Evolutionary conservation across 2,888 invertebrate genomes (phyloP).

Genomic region (Agrenia bidenticulata): DNA sequence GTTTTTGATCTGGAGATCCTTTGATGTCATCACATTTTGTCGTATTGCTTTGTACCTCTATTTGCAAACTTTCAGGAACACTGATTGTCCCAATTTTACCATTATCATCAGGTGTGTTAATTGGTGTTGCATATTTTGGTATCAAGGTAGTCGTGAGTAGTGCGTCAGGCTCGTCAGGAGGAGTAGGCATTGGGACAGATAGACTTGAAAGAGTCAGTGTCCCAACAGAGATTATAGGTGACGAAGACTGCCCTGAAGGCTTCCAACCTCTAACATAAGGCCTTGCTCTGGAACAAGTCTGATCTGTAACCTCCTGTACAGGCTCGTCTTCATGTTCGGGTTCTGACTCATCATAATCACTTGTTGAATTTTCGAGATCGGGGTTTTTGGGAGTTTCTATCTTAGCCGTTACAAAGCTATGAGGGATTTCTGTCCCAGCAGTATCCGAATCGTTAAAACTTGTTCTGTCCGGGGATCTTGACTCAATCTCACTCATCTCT

Average conservation of each 20-base stretch:
- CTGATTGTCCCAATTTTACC: constrained; percentile 5
- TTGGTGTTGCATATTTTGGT: constrained; percentile 13
- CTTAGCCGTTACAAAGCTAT: no score
- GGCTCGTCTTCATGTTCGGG: background rate
- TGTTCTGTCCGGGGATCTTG: no score
- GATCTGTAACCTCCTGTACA: background rate
- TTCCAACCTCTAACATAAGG: constrained; percentile 1
- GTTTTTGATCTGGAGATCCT: constrained; percentile 1
- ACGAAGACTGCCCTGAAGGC: background rate
- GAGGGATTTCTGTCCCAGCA: no score
- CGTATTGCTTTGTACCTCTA: constrained; percentile 15
- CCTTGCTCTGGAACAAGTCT: constrained; percentile 7
- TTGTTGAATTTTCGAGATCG: no score
- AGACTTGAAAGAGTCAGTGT: background rate
- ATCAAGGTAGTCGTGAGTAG: background rate
- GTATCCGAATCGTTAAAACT: no score
- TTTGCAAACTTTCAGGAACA: background rate
- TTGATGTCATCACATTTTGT: no score
- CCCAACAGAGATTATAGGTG: background rate
- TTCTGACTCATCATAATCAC: no score
- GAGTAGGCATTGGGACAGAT: constrained; percentile 3
- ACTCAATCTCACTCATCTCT: no score
- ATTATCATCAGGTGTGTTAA: no score
- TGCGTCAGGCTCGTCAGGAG: background rate
- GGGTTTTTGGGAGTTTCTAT: no score